phyloP scores from a whole-genome alignment of 2,888 invertebrate genomes.

The Oscheius onirici region DNA sequence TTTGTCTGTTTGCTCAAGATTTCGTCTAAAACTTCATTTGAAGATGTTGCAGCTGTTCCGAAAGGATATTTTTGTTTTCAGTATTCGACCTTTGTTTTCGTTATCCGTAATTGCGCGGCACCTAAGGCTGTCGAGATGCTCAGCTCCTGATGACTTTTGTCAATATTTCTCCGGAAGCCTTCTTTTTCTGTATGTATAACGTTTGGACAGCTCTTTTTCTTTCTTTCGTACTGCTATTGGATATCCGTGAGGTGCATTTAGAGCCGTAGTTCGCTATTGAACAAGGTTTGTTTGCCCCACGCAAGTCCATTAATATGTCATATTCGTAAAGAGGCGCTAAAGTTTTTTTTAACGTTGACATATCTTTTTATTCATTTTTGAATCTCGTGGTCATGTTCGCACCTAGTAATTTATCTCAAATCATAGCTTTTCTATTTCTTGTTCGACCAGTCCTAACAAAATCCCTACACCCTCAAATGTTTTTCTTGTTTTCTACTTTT shows the following conservation, averaged over 20 bases:
- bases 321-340: too few relatives aligned
- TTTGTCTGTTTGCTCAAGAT: not conserved
- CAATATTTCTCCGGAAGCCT: not conserved
- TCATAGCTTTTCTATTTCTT: too few relatives aligned
- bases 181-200: too few relatives aligned
- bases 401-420: too few relatives aligned
- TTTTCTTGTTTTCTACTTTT: not conserved
- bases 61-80: not conserved
- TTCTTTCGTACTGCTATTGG: not conserved
- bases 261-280: too few relatives aligned
- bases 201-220: not conserved
- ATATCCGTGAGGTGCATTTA: not conserved
- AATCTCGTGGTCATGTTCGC: too few relatives aligned
- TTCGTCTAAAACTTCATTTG: not conserved
- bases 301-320: too few relatives aligned
- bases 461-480: not conserved
- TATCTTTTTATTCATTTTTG: too few relatives aligned
- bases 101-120: conserved; percentile 18
- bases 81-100: not conserved
- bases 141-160: conserved; percentile 2
- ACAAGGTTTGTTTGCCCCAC: too few relatives aligned
- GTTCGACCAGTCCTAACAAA: too few relatives aligned
- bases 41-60: not conserved
- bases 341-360: too few relatives aligned
- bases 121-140: conserved; percentile 16